Evolutionary conservation across 2,113 vertebrate species (phyloP), one percentile per base, ranked within the genome.

Genomic region (Lycaon pictus): DNA sequence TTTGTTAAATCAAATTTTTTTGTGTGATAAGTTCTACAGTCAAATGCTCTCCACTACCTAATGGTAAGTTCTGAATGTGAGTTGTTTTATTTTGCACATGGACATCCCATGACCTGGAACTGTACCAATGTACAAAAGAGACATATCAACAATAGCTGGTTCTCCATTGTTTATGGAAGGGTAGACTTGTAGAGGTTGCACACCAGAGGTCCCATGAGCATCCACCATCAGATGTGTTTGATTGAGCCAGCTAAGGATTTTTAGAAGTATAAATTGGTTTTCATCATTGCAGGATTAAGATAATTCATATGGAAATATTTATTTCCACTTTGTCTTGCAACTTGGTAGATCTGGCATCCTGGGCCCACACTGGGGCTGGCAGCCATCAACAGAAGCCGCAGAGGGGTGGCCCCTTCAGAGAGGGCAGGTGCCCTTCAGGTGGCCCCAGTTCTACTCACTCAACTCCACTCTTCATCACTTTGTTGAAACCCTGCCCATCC

Each of bases 291-390:
- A 88, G 43, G 81, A 65, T 43, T 84, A 29, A 27, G 8, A 77
- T 90, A 88, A 77, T 81, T 95, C n/a, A 63, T 35, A 60, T 4
- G 67, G 71, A 83, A 93, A 63, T 43, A 72, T 77, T 84, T 90
- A 10, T 55, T 83, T 32, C 53, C 2, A 60, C 20, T 17, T 85
- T 95, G 3, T 60, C 53, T 92, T 60, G 32, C 69, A 90, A 84
- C 37, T 20, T 27, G 29, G 69, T 63, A n/a, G 53, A 37, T 63
- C 16, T 72, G 72, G 20, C 53, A 56, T 35, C 11, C 23, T 1
- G 17, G 60, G 35, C 0, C 32, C 60, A 72, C 1, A 0, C 1
- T 74, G 53, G 58, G 53, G 62, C 37, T 55, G 51, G 81, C 25
- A n/a, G 37, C 67, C 48, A 8, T 91, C 58, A 37, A 1, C 1